A percentile compares a stretch with the other conserved stretches of the same genome.
Evolutionary conservation across 1,140 invertebrate species (phyloP).

Genomic region (Luehdorfia chinensis): DNA sequence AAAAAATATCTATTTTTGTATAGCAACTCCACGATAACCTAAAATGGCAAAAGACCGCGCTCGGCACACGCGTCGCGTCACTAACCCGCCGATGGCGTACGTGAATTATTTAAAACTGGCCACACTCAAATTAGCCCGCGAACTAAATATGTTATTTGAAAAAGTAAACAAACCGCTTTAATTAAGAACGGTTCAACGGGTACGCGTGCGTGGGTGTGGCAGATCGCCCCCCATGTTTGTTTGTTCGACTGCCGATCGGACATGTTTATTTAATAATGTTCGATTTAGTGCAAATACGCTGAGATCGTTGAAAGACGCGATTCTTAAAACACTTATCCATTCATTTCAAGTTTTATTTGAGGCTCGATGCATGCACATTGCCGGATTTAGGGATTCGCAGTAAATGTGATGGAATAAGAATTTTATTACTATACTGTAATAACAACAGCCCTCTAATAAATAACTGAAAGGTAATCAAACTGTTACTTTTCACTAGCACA

Average conservation of each 20-base stretch:
- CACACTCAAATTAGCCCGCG: slow-evolving; percentile 32
- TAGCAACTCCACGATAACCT: slow-evolving; percentile 1
- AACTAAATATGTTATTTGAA: slow-evolving; percentile 30
- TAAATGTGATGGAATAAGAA: no score
- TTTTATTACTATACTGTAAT: no score
- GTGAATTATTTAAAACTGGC: slow-evolving; percentile 37
- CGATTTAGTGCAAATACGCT: slow-evolving; percentile 42
- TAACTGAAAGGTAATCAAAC: no score
- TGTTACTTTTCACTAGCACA: no score
- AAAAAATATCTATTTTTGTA: no score
- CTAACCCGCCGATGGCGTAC: slow-evolving; percentile 7
- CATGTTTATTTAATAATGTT: slow-evolving; percentile 35
- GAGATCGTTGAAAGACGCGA: slow-evolving; percentile 33
- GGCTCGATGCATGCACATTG: no score
- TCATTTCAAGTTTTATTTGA: no score
- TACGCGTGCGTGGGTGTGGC: slow-evolving; percentile 34
- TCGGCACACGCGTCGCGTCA: slow-evolving; percentile 5
- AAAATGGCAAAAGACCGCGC: neutral
- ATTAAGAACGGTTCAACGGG: slow-evolving; percentile 37
- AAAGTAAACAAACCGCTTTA: slow-evolving; percentile 38
- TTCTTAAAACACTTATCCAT: slow-evolving; percentile 27
- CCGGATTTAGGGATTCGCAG: no score
- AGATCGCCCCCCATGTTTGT: slow-evolving; percentile 28
- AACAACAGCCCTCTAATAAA: no score
- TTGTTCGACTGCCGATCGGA: slow-evolving; percentile 24